Evolutionary conservation across 2,797 vertebrate species (phyloP).

Genomic region (Molossus molossus): DNA sequence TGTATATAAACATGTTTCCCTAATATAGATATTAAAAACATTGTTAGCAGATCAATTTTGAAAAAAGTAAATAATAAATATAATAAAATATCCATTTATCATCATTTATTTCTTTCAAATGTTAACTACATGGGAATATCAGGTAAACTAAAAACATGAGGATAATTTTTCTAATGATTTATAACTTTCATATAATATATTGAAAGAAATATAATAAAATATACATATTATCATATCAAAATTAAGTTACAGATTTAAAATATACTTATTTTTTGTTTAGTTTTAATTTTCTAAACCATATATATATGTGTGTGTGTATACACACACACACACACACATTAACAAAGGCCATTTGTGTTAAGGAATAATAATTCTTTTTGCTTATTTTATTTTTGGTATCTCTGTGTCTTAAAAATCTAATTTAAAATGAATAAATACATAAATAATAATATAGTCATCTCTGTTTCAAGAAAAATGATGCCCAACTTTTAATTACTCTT

Average conservation of each 20-base stretch:
- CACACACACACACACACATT: not conserved
- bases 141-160: not conserved
- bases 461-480: conserved; percentile 12
- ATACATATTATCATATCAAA: not conserved
- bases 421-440: not conserved
- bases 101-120: conserved; percentile 37
- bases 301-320: no score
- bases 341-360: not conserved
- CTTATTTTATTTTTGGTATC: not conserved
- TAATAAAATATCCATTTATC: not conserved
- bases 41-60: not conserved
- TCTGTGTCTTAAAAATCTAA: conserved; percentile 38
- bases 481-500: not conserved
- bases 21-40: not conserved
- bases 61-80: conserved; percentile 47
- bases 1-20: not conserved
- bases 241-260: conserved; percentile 47
- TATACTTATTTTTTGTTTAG: not conserved
- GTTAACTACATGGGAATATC: not conserved
- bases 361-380: not conserved
- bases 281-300: not conserved
- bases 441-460: conserved; percentile 4
- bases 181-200: not conserved
- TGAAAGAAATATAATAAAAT: not conserved
- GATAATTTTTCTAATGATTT: not conserved